phyloP scores from a whole-genome alignment of 2,797 vertebrate genomes.

The Gobio occitaniae region DNA sequence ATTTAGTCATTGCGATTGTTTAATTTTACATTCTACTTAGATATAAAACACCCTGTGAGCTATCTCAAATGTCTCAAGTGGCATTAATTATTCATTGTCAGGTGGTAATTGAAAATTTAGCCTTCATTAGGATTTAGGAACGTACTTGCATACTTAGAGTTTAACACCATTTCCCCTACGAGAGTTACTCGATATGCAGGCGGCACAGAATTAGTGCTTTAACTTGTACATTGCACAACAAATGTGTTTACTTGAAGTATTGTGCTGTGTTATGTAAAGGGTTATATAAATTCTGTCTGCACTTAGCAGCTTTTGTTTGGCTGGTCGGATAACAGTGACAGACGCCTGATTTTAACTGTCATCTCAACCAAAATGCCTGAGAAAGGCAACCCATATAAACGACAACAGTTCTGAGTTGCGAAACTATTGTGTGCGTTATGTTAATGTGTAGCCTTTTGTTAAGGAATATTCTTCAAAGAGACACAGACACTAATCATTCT shows the following conservation, averaged over 20 bases:
- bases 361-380: conserved; percentile 22
- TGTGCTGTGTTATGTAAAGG: conserved; percentile 48
- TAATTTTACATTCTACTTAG: conserved; percentile 1
- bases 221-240: conserved; percentile 48
- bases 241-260: conserved; percentile 48
- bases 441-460: background rate
- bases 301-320: conserved; percentile 58
- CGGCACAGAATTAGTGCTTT: conserved; percentile 39
- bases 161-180: conserved; percentile 3
- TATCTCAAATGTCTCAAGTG: conserved; percentile 14
- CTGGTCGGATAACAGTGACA: conserved; percentile 53
- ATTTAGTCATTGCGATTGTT: conserved; percentile 1
- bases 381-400: conserved; percentile 10
- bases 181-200: conserved; percentile 2
- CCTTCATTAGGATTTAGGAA: conserved; percentile 14
- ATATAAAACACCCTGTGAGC: conserved; percentile 16
- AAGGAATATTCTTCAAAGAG: background rate
- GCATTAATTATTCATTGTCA: conserved; percentile 29
- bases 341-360: conserved; percentile 48
- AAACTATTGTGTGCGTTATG: conserved; percentile 6
- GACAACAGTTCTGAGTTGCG: background rate
- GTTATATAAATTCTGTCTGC: conserved; percentile 56
- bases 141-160: background rate
- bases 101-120: background rate
- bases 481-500: background rate